Evolutionary conservation across 2,888 invertebrate species (phyloP).

Genomic region (Fragum whitleyi): DNA sequence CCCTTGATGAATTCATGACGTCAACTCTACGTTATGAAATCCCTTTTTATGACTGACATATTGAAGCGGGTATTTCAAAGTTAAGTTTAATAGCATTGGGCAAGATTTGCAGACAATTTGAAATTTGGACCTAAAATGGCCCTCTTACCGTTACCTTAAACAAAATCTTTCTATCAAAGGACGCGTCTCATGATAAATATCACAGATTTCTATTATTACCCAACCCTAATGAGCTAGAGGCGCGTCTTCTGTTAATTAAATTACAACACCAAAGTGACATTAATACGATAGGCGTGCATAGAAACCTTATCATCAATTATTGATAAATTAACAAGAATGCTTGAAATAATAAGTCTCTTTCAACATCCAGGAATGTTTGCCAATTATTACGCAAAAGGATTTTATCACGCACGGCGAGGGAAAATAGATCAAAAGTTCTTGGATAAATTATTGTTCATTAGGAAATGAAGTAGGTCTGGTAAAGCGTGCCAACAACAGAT

Average conservation of each 20-base stretch:
- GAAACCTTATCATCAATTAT: slow-evolving; percentile 1
- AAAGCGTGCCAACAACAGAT: too few species aligned
- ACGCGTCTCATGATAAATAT: too few species aligned
- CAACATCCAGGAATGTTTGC: not conserved
- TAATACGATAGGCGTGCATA: not conserved
- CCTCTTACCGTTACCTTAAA: too few species aligned
- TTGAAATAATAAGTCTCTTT: not conserved
- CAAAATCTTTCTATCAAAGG: too few species aligned
- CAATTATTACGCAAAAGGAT: not conserved
- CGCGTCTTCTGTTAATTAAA: not conserved
- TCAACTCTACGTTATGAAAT: too few species aligned
- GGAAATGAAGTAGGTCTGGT: too few species aligned
- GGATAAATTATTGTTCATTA: not conserved
- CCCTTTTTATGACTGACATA: too few species aligned
- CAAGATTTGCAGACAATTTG: too few species aligned
- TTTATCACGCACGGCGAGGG: not conserved
- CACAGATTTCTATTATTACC: not conserved
- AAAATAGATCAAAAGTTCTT: not conserved
- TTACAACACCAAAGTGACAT: slow-evolving; percentile 6
- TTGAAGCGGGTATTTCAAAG: too few species aligned
- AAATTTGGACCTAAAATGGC: too few species aligned
- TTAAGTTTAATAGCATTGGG: too few species aligned
- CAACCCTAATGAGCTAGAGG: not conserved
- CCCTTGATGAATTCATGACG: too few species aligned
- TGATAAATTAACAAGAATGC: not conserved